These are phyloP conservation scores for Boulengeromyrus knoepffleri DNA, from an alignment of 2,113 vertebrate species.

Conservation along the genomic window DNA sequence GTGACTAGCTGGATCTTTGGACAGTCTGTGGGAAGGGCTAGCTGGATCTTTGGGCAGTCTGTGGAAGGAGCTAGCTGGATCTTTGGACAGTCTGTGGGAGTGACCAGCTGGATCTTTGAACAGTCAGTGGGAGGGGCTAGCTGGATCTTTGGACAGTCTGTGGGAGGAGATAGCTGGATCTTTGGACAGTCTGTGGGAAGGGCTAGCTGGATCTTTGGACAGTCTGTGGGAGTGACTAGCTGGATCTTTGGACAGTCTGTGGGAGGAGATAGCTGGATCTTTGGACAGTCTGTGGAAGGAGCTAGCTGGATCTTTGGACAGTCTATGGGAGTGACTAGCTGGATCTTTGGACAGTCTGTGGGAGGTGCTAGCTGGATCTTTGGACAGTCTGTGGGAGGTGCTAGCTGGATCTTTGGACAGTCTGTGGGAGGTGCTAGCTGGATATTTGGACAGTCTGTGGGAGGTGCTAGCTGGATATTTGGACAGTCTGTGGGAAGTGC, in stretches of 20 bases:
- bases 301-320: neutral
- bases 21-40: neutral
- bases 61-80: too few species aligned
- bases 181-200: neutral
- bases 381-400: neutral
- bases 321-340: neutral
- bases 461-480: neutral
- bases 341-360: neutral
- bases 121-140: neutral
- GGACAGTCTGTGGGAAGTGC: too few species aligned
- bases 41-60: neutral
- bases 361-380: neutral
- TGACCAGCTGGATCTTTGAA: neutral
- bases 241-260: neutral
- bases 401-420: neutral
- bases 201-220: neutral
- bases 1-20: neutral
- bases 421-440: rapidly evolving
- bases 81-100: neutral
- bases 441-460: neutral
- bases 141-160: neutral
- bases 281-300: neutral
- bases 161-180: neutral
- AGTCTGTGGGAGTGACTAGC: neutral
- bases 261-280: neutral